Evolutionary conservation across 2,113 vertebrate species (phyloP), one percentile per base, ranked within the genome.

Genomic region (Polypterus senegalus): DNA sequence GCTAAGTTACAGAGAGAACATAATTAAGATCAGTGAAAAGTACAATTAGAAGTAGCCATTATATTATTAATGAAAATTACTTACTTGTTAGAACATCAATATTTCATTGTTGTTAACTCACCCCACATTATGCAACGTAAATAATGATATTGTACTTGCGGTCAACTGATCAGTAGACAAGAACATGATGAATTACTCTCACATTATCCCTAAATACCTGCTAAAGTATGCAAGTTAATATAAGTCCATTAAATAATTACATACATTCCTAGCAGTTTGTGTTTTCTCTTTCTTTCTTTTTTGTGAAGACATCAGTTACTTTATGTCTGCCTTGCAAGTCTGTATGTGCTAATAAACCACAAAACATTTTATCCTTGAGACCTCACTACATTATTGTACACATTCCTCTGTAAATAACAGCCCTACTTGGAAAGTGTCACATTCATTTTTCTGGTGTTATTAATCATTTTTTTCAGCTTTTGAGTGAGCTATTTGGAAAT

Each of bases 71-170:
- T 55, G 54, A 27, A 27, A 27, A 27, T 27, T 55, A 10, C 54
- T 55, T 48, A 8, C 5, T 6, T 59, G 5, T 59, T 60, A n/a
- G 3, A 9, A 5, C 47, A 47, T 60, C 11, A 47, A 48, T 60
- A 11, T 47, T 60, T 48, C 11, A 27, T 27, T 27, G 27, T 27
- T 27, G 27, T 27, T 27, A 27, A 27, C 27, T 27, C 27, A 27
- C 27, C 27, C 27, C 27, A 27, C 27, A 27, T 27, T 10, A 43
- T 58, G 72, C 67, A 63, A 63, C 44, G 61, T 49, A 62, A 60
- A 44, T 66, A 59, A 71, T 76, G 73, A 77, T 72, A 69, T 70
- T 70, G 43, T 70, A 79, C 67, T 62, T 62, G 61, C 54, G 63
- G 66, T 65, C 61, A 59, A 49, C 3, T 61, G 7, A 67, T 52